A percentile compares a stretch with the other conserved stretches of the same genome.
These are phyloP conservation scores for Dryocosmus kuriphilus DNA, from an alignment of 2,888 invertebrate genomes.

Conservation along the genomic window DNA sequence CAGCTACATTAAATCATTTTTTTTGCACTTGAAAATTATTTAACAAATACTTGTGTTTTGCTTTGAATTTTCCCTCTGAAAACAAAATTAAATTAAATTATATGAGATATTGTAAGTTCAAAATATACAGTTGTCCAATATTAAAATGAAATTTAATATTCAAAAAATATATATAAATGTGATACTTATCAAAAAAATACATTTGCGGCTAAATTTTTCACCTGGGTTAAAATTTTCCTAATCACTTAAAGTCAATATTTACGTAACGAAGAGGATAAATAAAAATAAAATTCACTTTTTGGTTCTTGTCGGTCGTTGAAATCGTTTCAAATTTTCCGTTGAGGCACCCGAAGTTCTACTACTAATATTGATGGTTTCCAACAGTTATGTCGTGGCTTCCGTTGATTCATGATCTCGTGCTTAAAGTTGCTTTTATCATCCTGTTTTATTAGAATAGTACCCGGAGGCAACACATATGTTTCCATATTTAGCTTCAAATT, in stretches of 20 bases:
- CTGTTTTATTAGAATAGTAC: slow-evolving; percentile 64
- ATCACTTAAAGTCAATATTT: background rate
- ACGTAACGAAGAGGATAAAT: background rate
- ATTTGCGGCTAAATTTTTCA: background rate
- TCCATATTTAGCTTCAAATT: background rate
- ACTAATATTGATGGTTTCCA: slow-evolving; percentile 58
- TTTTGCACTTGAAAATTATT: too few relatives aligned
- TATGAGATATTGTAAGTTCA: too few relatives aligned
- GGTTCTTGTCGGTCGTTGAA: slow-evolving; percentile 59
- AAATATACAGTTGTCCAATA: too few relatives aligned
- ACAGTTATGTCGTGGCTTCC: slow-evolving; percentile 52
- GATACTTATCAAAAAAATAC: background rate
- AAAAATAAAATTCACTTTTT: slow-evolving; percentile 59
- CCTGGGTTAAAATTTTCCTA: background rate
- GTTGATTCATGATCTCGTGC: slow-evolving; percentile 35
- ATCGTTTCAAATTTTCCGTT: slow-evolving; percentile 56
- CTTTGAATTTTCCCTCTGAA: too few relatives aligned
- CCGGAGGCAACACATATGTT: slow-evolving; percentile 58
- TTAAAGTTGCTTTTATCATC: background rate
- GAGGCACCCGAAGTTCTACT: slow-evolving; percentile 52
- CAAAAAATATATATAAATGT: too few relatives aligned
- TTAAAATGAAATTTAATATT: too few relatives aligned
- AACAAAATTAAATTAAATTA: too few relatives aligned
- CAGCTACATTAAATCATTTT: too few relatives aligned
- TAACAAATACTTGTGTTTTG: too few relatives aligned